Evolutionary conservation across 2,888 invertebrate genomes (phyloP).

Genomic region (Phrixothrix hirtus): DNA sequence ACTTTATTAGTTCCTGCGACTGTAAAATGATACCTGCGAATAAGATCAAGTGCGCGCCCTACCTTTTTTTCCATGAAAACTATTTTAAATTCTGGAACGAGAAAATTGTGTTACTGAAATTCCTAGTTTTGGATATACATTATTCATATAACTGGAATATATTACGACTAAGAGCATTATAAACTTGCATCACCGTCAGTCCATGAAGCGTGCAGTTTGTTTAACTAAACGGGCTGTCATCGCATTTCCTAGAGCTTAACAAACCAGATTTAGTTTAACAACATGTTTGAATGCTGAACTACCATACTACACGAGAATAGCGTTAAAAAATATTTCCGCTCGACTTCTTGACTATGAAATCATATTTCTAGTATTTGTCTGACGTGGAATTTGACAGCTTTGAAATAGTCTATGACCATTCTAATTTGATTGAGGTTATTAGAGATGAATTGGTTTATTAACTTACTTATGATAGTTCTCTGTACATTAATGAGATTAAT

Average conservation of each 20-base stretch:
- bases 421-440: too few species aligned
- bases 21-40: neutral
- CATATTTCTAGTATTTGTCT: too few species aligned
- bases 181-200: slow-evolving; percentile 24
- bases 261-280: slow-evolving; percentile 11
- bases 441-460: too few species aligned
- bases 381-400: too few species aligned
- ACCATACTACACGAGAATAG: slow-evolving; percentile 4
- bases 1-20: slow-evolving; percentile 8
- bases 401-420: too few species aligned
- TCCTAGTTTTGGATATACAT: slow-evolving; percentile 18
- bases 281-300: slow-evolving; percentile 7
- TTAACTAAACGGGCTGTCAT: slow-evolving; percentile 24
- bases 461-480: too few species aligned
- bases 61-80: neutral
- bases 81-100: too few species aligned
- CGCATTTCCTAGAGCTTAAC: slow-evolving; percentile 17
- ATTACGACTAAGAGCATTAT: slow-evolving; percentile 22
- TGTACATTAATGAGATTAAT: too few species aligned
- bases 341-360: too few species aligned
- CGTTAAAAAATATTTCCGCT: neutral
- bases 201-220: slow-evolving; percentile 24
- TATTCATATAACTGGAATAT: slow-evolving; percentile 22
- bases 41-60: neutral
- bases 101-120: too few species aligned